A percentile compares a stretch with the other conserved stretches of the same genome.
phyloP scores from a whole-genome alignment of 2,888 invertebrate genomes.

The Papilio gigon region DNA sequence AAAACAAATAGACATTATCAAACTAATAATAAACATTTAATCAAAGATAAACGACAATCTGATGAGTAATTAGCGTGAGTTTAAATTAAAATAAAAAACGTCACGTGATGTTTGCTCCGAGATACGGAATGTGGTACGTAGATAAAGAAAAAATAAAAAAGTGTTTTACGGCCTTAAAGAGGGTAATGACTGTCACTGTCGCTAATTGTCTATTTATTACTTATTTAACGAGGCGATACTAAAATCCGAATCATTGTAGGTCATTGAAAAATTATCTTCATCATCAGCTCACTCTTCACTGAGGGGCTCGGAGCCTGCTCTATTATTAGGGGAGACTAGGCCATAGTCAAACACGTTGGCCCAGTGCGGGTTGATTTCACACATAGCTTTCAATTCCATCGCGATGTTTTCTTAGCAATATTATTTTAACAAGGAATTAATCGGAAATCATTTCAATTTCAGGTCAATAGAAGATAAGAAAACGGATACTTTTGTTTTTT shows the following conservation, averaged over 20 bases:
- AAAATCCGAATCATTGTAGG: conserved; percentile 17
- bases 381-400: too few species aligned
- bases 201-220: conserved; percentile 32
- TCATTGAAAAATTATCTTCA: too few species aligned
- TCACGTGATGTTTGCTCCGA: conserved; percentile 11
- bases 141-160: conserved; percentile 20
- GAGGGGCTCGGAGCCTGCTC: too few species aligned
- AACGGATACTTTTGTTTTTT: conserved; percentile 57
- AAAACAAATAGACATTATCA: conserved; percentile 11
- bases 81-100: conserved; percentile 25
- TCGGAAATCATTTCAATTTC: conserved; percentile 53
- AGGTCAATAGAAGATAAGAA: conserved; percentile 69
- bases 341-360: too few species aligned
- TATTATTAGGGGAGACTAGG: too few species aligned
- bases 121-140: conserved; percentile 21
- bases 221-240: conserved; percentile 22
- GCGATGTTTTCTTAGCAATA: too few species aligned
- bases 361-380: too few species aligned
- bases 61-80: conserved; percentile 22
- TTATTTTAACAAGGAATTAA: conserved; percentile 18
- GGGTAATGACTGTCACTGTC: conserved; percentile 29
- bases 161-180: conserved; percentile 5
- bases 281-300: too few species aligned
- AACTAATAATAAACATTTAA: conserved; percentile 21
- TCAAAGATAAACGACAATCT: conserved; percentile 21